Conservation (phyloP, 2,113 vertebrate species). For the Eulacestoma nigropectus region DNA sequence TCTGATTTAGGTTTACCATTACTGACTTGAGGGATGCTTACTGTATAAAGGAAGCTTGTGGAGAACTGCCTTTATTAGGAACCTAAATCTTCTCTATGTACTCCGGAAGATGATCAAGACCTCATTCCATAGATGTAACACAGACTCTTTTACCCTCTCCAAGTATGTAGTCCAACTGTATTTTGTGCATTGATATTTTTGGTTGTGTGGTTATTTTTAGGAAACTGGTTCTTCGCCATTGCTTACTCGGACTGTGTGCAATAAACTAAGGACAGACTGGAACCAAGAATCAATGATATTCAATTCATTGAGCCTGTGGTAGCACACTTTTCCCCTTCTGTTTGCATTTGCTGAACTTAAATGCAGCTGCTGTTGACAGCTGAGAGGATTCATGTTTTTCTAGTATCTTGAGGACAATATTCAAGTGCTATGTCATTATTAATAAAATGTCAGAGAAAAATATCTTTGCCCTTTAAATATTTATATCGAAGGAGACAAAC, state of each 20-base stretch:
- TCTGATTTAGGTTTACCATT: not conserved
- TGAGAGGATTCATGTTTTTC: not conserved
- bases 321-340: not conserved
- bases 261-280: not conserved
- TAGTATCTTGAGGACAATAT: not conserved
- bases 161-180: not conserved
- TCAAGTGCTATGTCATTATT: not conserved
- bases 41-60: not conserved
- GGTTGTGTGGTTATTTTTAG: not conserved
- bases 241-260: not conserved
- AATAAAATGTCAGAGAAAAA: slow-evolving; percentile 2
- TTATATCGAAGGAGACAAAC: not conserved
- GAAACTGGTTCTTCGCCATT: not conserved
- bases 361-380: not conserved
- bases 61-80: not conserved
- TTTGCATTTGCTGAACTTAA: not conserved
- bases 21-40: not conserved
- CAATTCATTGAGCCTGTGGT: not conserved
- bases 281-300: not conserved
- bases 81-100: not conserved
- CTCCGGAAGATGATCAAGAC: not conserved
- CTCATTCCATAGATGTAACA: not conserved
- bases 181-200: not conserved
- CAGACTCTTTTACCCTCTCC: not conserved
- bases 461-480: not conserved